Evolutionary conservation across 2,888 invertebrate genomes (phyloP).

Genomic region (Brachyptera risi): DNA sequence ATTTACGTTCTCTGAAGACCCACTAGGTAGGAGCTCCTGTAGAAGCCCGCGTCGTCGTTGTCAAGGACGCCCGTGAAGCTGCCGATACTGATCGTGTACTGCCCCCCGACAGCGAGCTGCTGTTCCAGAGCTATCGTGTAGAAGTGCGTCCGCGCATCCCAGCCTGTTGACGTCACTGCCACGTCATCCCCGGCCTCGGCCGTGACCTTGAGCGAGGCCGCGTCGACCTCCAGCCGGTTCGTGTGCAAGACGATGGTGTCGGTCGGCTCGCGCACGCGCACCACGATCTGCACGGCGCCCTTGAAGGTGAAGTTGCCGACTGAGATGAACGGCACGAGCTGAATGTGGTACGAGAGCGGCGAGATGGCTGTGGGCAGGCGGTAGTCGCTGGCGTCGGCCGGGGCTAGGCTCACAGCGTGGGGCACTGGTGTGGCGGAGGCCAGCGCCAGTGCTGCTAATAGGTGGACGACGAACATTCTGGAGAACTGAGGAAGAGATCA

Average conservation of each 20-base stretch:
- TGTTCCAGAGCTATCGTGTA: slow-evolving; percentile 53
- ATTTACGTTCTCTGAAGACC: background rate
- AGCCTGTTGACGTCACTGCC: background rate
- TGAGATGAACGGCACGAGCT: background rate
- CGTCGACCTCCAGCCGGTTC: background rate
- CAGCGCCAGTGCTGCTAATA: no score
- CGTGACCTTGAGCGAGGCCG: background rate
- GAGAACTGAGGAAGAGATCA: no score
- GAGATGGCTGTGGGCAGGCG: background rate
- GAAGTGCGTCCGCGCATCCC: slow-evolving; percentile 44
- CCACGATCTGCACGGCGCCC: background rate
- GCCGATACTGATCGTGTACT: slow-evolving; percentile 24
- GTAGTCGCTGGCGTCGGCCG: background rate
- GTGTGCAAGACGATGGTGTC: background rate
- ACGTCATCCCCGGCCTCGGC: background rate
- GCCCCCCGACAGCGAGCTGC: background rate
- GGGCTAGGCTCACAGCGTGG: background rate
- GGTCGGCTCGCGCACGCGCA: background rate
- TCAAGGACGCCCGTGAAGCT: slow-evolving; percentile 29
- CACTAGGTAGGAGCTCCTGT: slow-evolving; percentile 17
- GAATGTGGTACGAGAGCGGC: background rate
- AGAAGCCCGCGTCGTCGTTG: slow-evolving; percentile 33
- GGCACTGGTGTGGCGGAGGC: background rate
- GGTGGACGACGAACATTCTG: no score
- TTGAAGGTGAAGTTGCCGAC: background rate